phyloP scores from a whole-genome alignment of 1,140 invertebrate species.

The Drosophila pectinifera region DNA sequence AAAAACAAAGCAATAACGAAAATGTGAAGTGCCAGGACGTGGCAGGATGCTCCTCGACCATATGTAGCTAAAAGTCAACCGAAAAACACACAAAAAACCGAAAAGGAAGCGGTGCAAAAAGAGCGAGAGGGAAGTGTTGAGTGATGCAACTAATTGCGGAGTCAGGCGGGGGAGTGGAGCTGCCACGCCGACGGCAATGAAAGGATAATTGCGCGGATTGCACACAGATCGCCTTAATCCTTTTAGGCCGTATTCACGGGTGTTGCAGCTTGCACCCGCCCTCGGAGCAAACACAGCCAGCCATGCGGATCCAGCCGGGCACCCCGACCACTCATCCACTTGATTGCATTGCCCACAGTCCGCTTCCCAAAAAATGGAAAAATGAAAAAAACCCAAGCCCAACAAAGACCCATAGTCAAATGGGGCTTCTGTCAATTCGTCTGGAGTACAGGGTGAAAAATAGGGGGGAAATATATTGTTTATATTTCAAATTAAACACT shows the following conservation, averaged over 20 bases:
- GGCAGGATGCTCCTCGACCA: conserved; percentile 31
- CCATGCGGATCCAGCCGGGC: conserved; percentile 18
- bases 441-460: not conserved
- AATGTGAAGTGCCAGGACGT: conserved; percentile 48
- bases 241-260: conserved; percentile 64
- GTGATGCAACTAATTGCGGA: conserved; percentile 83
- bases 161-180: conserved; percentile 23
- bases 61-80: conserved; percentile 79
- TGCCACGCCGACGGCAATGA: conserved; percentile 59
- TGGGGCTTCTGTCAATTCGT: conserved; percentile 49
- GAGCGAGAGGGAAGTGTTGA: conserved; percentile 62
- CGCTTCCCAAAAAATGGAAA: conserved; percentile 15
- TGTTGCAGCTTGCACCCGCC: conserved; percentile 55
- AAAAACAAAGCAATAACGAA: conserved; percentile 41
- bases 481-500: not conserved
- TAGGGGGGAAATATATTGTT: not conserved
- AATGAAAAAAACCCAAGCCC: not conserved
- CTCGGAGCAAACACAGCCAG: conserved; percentile 40
- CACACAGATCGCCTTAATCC: conserved; percentile 82
- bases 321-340: conserved; percentile 67
- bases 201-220: conserved; percentile 83
- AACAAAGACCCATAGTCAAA: conserved; percentile 46
- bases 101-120: conserved; percentile 30
- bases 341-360: conserved; percentile 68
- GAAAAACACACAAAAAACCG: conserved; percentile 47